Evolutionary conservation across 2,888 invertebrate species (phyloP).

Genomic region (Halocaridina rubra): DNA sequence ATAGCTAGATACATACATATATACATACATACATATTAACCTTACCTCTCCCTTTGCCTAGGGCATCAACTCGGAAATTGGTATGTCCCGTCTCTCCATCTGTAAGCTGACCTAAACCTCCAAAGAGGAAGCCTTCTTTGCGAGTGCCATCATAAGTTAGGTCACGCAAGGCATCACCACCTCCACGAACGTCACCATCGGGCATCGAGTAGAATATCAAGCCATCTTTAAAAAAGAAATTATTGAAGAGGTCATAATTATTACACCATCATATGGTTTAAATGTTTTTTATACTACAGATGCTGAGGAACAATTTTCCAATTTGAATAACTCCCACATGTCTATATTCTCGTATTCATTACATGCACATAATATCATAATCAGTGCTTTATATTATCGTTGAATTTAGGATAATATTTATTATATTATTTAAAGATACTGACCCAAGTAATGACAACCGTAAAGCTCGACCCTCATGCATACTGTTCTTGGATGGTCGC

Average conservation of each 20-base stretch:
- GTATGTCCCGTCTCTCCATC: slow-evolving; percentile 77
- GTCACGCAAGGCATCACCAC: slow-evolving; percentile 75
- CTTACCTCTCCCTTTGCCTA: slow-evolving; percentile 75
- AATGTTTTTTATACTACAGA: too few species aligned
- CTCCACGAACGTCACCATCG: slow-evolving; percentile 84
- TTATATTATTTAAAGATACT: too few species aligned
- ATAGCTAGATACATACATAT: too few species aligned
- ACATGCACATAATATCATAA: too few species aligned
- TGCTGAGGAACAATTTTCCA: too few species aligned
- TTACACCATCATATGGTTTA: too few species aligned
- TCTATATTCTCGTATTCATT: too few species aligned
- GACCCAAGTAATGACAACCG: slow-evolving; percentile 71
- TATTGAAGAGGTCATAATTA: too few species aligned
- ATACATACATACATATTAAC: too few species aligned
- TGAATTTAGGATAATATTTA: too few species aligned
- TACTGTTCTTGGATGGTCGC: slow-evolving; percentile 70
- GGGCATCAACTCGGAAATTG: slow-evolving; percentile 74
- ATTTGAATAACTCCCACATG: too few species aligned
- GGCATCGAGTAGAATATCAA: slow-evolving; percentile 88
- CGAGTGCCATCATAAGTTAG: slow-evolving; percentile 77
- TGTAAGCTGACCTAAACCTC: slow-evolving; percentile 78
- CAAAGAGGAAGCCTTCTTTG: slow-evolving; percentile 70
- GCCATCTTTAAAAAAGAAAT: slow-evolving; percentile 74
- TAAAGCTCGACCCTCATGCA: slow-evolving; percentile 72
- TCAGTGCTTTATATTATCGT: too few species aligned